Evolutionary conservation across 2,113 vertebrate species (phyloP), one percentile per base, ranked within the genome.

Genomic region (Centropus bengalensis): DNA sequence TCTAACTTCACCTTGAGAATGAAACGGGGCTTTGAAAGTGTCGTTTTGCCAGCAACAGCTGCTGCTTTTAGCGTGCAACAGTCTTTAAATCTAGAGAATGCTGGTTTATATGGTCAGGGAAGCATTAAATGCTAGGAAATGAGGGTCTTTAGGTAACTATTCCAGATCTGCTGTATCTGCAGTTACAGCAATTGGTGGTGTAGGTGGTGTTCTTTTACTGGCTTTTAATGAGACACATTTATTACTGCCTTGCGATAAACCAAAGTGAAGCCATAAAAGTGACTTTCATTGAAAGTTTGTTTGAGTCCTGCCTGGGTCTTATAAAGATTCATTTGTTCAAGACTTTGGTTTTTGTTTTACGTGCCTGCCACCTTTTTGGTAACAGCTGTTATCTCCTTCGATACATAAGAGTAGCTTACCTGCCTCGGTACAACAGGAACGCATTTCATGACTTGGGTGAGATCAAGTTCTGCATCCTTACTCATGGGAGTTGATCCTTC

Each of bases 221-320:
- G 89, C 86, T 96, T 97, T 97, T 96, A 96, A 96, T 96, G 93
- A 95, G 94, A 96, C 95, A 96, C 96, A 90, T 97, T 97, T 97
- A 97, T 97, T 97, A 96, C 94, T 93, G 95, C 95, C 91, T 95
- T 96, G 94, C 32, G 96, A 96, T 96, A 97, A 96, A 97, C 93
- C 95, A 91, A 96, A 96, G 93, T 90, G 64, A 89, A 91, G 86
- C 77, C 93, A 60, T 97, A 97, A 97, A 97, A 97, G 86, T 95
- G 91, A 96, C 95, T 97, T 97, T 96, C 95, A 96, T 96, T 97
- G 95, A 95, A 94, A 93, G 86, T 88, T 96, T 95, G 89, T 88
- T 96, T 90, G 88, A 95, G 94, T 96, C 91, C 88, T 95, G 94
- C 90, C 91, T 92, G 94, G 76, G 80, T 92, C 90, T 96, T 96